Percentiles rank a stretch among this genome's conserved stretches.
Conservation (phyloP, 2,888 invertebrate species). For the Limnephilus marmoratus region DNA sequence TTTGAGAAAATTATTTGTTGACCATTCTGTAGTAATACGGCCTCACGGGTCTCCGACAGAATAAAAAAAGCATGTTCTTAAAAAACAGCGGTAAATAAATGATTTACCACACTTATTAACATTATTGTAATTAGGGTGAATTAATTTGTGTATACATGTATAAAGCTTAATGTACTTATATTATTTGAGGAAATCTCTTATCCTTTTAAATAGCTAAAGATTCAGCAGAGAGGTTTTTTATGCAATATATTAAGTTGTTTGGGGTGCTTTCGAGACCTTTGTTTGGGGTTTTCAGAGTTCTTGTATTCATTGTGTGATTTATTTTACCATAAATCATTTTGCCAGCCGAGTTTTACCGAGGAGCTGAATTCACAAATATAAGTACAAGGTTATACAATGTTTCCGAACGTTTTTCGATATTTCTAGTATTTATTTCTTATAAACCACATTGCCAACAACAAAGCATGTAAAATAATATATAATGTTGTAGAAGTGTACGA, state of each 20-base stretch:
- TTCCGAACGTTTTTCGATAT: neutral
- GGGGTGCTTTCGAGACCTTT: constrained; percentile 44
- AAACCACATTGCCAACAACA: neutral
- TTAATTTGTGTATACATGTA: constrained; percentile 18
- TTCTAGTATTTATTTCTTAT: neutral
- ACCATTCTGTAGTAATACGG: too few relatives aligned
- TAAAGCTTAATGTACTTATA: constrained; percentile 40
- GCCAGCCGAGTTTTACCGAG: neutral
- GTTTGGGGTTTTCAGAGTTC: constrained; percentile 45
- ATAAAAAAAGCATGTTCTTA: too few relatives aligned
- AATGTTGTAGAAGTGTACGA: too few relatives aligned
- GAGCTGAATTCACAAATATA: constrained; percentile 37
- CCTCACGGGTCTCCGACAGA: too few relatives aligned
- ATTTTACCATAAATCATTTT: constrained; percentile 49
- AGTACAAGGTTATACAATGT: constrained; percentile 23
- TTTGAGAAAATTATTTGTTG: too few relatives aligned
- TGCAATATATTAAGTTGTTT: constrained; percentile 47
- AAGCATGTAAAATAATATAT: too few relatives aligned
- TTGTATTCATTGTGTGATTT: constrained; percentile 51
- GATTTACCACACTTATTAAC: neutral
- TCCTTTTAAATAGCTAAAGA: constrained; percentile 46
- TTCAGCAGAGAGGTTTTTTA: constrained; percentile 47
- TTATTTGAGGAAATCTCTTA: constrained; percentile 40
- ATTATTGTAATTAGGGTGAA: neutral
- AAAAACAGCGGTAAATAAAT: neutral